Conservation (phyloP, 2,888 invertebrate genomes). For the Plagodis dolabraria region DNA sequence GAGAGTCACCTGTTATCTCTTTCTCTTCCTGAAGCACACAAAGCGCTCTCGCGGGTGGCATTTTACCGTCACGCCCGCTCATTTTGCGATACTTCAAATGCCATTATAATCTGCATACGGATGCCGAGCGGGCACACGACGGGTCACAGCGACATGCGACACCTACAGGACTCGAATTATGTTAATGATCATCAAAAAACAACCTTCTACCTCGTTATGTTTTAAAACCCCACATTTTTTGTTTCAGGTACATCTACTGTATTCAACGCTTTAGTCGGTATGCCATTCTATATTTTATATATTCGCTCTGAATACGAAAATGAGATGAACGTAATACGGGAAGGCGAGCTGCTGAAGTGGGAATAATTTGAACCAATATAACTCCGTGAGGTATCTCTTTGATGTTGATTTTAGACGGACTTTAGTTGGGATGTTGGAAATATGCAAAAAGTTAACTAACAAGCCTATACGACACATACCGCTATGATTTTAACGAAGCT, state of each 20-base stretch:
- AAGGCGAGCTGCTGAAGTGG: constrained; percentile 45
- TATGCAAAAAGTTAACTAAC: constrained; percentile 60
- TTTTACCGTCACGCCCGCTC: constrained; percentile 56
- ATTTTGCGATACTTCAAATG: constrained; percentile 63
- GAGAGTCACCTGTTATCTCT: constrained; percentile 69
- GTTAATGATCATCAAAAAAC: constrained; percentile 60
- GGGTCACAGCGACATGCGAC: constrained; percentile 31
- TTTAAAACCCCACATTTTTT: constrained; percentile 59
- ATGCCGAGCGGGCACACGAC: constrained; percentile 36
- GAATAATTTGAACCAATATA: constrained; percentile 54
- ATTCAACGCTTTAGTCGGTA: constrained; percentile 31
- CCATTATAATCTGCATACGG: constrained; percentile 61
- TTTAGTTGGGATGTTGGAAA: constrained; percentile 49
- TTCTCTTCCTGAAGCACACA: constrained; percentile 64
- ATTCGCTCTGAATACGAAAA: constrained; percentile 35
- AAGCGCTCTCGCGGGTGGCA: constrained; percentile 55
- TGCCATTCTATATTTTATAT: constrained; percentile 34
- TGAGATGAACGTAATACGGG: constrained; percentile 42
- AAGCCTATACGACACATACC: constrained; percentile 47
- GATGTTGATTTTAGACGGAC: constrained; percentile 50
- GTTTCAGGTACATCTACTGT: constrained; percentile 60
- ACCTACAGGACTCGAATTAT: constrained; percentile 59
- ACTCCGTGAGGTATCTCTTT: constrained; percentile 50
- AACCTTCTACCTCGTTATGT: constrained; percentile 57
- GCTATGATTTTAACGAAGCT: constrained; percentile 59